Evolutionary conservation across 2,888 invertebrate species (phyloP), one percentile per base, ranked within the genome.

Genomic region (Drosophila anomalata): DNA sequence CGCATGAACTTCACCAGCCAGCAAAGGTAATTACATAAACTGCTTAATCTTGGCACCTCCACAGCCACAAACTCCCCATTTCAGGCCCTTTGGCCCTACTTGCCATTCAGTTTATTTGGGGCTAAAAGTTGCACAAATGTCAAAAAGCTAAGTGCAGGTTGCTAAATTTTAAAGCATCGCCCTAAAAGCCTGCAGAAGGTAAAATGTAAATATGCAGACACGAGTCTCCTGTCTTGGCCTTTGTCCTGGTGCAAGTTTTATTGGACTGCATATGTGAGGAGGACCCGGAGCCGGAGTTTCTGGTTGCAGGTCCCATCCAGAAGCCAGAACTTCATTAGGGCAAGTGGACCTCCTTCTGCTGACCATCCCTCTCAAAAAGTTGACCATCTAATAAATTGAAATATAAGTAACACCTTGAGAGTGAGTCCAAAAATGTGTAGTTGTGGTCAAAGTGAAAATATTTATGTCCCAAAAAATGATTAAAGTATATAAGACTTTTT

Each of bases 281-380:
- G 41, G 4, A 3, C 9, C 41, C 4, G 61, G 17, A 47, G 26
- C 36, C 6, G 61, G 17, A 47, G 26, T 44, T 36, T 36, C 22
- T 22, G 22, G 61, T 36, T 44, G 50, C 57, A 29, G 48, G n/a
- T 36, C 20, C 33, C 12, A 42, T 20, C 33, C 53, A 65, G 66
- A 76, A 76, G 70, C 63, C 65, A 51, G 67, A 81, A 85, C 77
- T 81, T 78, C 79, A 82, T 83, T 82, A 74, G 69, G 73, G 67
- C 75, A 85, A 81, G 79, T 74, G 82, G 70, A 57, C 53, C 14
- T 9, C 22, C 46, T 17, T 9, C 36, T 17, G n/a, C 50, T 12
- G 26, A 12, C 29, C 36, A 12, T 14, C 36, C 36, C 63, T 14
- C 26, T 12, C 33, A 17, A 29, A 26, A 46, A 36, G 57, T 76